Evolutionary conservation across 2,797 vertebrate species (phyloP), one percentile per base, ranked within the genome.

Genomic region (Parambassis ranga): DNA sequence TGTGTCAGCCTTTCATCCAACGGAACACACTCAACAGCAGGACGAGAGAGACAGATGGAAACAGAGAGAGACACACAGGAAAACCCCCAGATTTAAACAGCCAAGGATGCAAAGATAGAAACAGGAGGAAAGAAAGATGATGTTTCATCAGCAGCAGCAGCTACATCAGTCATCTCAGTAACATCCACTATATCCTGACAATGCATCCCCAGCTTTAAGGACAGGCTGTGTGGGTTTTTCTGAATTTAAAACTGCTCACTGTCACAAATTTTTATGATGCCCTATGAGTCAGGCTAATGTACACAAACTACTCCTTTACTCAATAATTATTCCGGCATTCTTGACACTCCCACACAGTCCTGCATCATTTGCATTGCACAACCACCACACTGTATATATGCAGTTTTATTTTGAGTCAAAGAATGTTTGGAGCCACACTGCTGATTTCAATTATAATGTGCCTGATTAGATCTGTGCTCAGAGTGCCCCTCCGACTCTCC

Each of bases 21-120:
- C 49, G 6, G 38, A n/a, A 18, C 38, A 51, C 6, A 15, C 49
- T 39, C 32, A 31, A 65, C 5, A 7, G 4, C 60, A 47, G 47
- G 46, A 64, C n/a, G n/a, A 53, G 53, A 52, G 46, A 65, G 58
- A 36, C 73, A 77, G 73, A 81, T 58, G 71, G 71, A 71, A 64
- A 58, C 22, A 13, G 14, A 22, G 46, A 41, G 44, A n/a, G n/a
- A n/a, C n/a, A n/a, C n/a, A 46, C 24, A 5, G 36, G 63, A 23
- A 56, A n/a, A 47, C 65, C 10, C 1, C 26, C 53, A 47, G 52
- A 63, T 69, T 68, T 41, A 65, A 49, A 53, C 62, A 52, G 58
- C 33, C 13, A 13, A 46, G 50, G 27, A 18, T 14, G n/a, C n/a
- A 16, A 16, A 28, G 10, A 41, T 31, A 22, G n/a, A 39, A 7